Evolutionary conservation across 2,888 invertebrate species (phyloP).

Genomic region (Acanthosoma haemorrhoidale): DNA sequence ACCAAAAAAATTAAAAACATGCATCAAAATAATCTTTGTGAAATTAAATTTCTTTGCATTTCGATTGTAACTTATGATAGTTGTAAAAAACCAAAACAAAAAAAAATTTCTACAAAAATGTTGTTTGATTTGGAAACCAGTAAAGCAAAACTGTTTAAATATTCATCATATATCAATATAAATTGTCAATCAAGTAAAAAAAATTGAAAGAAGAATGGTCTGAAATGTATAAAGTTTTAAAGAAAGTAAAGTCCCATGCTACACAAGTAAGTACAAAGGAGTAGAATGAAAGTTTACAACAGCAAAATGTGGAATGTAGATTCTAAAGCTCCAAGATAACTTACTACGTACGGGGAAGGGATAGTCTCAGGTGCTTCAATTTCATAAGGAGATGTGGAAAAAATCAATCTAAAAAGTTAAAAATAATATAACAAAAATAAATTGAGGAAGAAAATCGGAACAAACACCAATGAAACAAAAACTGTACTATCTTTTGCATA

Average conservation of each 20-base stretch:
- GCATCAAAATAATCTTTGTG: neutral
- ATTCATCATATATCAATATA: too few relatives aligned
- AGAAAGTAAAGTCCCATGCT: slow-evolving; percentile 15
- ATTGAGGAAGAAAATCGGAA: neutral
- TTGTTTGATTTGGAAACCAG: neutral
- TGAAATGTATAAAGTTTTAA: neutral
- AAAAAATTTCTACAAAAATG: neutral
- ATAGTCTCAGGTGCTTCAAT: neutral
- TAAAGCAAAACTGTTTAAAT: too few relatives aligned
- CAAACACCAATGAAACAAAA: neutral
- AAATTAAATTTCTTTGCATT: neutral
- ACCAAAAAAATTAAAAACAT: neutral
- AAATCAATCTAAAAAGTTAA: neutral
- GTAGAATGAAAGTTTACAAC: slow-evolving; percentile 19
- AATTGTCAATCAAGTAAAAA: neutral
- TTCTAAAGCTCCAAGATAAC: neutral
- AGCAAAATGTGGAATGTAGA: slow-evolving; percentile 11
- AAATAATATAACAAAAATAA: neutral
- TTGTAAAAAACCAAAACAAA: neutral
- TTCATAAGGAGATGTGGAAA: neutral
- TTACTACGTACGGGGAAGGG: slow-evolving; percentile 16
- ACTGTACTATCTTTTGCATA: neutral
- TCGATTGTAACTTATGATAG: neutral
- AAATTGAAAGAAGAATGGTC: slow-evolving; percentile 9
- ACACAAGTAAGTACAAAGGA: neutral